phyloP scores from a whole-genome alignment of 2,888 invertebrate species.

The Portevinia maculata region DNA sequence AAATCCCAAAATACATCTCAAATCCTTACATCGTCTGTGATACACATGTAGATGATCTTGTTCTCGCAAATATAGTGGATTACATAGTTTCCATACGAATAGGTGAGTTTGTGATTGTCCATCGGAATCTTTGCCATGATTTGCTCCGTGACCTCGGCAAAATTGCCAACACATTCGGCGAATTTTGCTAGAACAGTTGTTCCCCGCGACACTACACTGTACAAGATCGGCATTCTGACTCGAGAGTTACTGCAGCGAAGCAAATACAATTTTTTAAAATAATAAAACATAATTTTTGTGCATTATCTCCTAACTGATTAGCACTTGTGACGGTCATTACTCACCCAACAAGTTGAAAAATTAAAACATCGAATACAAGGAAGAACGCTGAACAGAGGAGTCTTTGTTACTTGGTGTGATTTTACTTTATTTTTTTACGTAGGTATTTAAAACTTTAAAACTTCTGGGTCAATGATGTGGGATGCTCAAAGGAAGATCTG shows the following conservation, averaged over 20 bases:
- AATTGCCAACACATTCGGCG: conserved; percentile 96
- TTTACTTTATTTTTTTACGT: conserved; percentile 20
- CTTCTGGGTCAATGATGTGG: conserved; percentile 23
- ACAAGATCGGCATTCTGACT: conserved; percentile 92
- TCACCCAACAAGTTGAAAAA: conserved; percentile 60
- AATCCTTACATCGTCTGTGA: conserved; percentile 94
- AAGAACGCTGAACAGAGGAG: conserved; percentile 24
- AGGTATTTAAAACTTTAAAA: not conserved
- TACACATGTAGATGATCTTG: conserved; percentile 95
- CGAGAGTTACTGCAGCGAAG: conserved; percentile 17
- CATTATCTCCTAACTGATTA: conserved; percentile 37
- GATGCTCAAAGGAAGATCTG: not conserved
- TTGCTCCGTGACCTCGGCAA: conserved; percentile 96
- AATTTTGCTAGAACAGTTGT: conserved; percentile 93
- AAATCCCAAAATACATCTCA: not conserved
- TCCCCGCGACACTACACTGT: conserved; percentile 94
- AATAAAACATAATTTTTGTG: conserved; percentile 21
- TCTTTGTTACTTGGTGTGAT: conserved; percentile 44
- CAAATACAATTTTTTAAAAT: conserved; percentile 5
- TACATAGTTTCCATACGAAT: conserved; percentile 95
- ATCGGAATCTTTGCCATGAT: conserved; percentile 93
- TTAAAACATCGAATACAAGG: conserved; percentile 52
- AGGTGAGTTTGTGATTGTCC: conserved; percentile 95
- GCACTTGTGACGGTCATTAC: conserved; percentile 33
- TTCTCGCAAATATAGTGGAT: conserved; percentile 96